Conservation (phyloP, 2,113 vertebrate genomes). For the Scomber colias region DNA sequence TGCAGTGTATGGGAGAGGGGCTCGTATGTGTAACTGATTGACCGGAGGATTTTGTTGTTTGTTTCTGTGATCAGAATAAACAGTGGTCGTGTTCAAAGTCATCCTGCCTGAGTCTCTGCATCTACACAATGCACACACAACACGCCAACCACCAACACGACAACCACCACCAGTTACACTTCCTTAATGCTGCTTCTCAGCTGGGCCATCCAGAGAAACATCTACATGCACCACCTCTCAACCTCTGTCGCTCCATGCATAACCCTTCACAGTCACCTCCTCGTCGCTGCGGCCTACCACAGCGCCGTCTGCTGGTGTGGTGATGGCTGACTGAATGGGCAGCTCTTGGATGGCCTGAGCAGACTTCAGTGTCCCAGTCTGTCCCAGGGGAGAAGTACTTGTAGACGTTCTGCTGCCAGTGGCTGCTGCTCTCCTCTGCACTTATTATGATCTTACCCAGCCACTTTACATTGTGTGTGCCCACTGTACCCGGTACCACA, state of each 20-base stretch:
- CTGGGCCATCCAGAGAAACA: constrained; percentile 92
- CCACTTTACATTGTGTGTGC: constrained; percentile 96
- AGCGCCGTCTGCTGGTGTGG: constrained; percentile 84
- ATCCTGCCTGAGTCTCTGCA: too few species aligned
- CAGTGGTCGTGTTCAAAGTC: too few species aligned
- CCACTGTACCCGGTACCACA: constrained; percentile 92
- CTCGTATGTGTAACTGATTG: too few species aligned
- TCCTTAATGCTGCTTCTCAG: too few species aligned
- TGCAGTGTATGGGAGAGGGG: too few species aligned
- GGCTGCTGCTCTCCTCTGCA: constrained; percentile 90
- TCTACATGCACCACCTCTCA: constrained; percentile 92
- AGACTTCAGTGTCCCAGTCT: constrained; percentile 90
- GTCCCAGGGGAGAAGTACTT: constrained; percentile 93
- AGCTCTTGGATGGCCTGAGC: constrained; percentile 96
- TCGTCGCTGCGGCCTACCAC: constrained; percentile 70
- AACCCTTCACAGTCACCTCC: constrained; percentile 90
- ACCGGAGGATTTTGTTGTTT: too few species aligned
- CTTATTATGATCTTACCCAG: constrained; percentile 88
- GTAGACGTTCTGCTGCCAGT: constrained; percentile 97
- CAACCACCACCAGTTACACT: too few species aligned
- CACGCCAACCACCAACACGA: too few species aligned
- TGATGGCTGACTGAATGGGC: constrained; percentile 95
- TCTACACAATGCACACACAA: too few species aligned
- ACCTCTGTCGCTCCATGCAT: constrained; percentile 96
- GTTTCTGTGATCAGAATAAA: too few species aligned